These are phyloP conservation scores for Orbicella faveolata DNA, from an alignment of 64 coral and sea anemone genomes.

Conservation along the genomic window DNA sequence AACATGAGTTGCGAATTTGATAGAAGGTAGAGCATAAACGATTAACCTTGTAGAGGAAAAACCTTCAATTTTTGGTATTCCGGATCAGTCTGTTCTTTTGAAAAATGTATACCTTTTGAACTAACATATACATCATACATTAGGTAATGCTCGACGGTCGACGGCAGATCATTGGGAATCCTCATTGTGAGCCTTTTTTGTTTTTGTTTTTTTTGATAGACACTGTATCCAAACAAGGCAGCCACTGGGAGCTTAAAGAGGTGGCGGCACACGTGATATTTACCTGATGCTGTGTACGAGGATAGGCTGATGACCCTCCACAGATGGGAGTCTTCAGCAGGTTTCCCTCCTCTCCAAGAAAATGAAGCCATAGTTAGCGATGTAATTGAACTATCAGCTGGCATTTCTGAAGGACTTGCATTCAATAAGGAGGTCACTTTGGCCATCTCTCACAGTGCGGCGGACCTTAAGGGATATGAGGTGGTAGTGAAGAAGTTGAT, in stretches of 20 bases:
- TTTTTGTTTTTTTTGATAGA: not conserved
- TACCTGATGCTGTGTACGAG: not conserved
- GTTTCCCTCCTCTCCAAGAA: not conserved
- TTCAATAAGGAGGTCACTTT: constrained; percentile 11
- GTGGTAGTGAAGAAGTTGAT: not conserved
- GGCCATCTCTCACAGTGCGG: not conserved
- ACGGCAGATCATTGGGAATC: too few relatives aligned
- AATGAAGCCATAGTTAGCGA: constrained; percentile 14
- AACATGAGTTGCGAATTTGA: too few relatives aligned
- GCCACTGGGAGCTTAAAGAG: not conserved
- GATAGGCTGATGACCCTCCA: not conserved
- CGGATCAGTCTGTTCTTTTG: too few relatives aligned
- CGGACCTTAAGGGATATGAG: constrained; percentile 16
- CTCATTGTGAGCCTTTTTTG: not conserved
- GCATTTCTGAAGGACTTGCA: not conserved
- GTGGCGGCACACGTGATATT: not conserved
- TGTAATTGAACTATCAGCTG: not conserved
- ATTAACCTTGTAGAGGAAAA: too few relatives aligned
- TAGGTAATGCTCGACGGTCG: too few relatives aligned
- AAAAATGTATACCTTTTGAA: too few relatives aligned
- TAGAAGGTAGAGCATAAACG: too few relatives aligned
- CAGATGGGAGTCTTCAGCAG: not conserved
- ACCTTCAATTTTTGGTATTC: too few relatives aligned
- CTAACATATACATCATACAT: too few relatives aligned
- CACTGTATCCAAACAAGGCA: not conserved